These are phyloP conservation scores for Oryzias woworae DNA, from an alignment of 2,113 vertebrate genomes.

Conservation along the genomic window DNA sequence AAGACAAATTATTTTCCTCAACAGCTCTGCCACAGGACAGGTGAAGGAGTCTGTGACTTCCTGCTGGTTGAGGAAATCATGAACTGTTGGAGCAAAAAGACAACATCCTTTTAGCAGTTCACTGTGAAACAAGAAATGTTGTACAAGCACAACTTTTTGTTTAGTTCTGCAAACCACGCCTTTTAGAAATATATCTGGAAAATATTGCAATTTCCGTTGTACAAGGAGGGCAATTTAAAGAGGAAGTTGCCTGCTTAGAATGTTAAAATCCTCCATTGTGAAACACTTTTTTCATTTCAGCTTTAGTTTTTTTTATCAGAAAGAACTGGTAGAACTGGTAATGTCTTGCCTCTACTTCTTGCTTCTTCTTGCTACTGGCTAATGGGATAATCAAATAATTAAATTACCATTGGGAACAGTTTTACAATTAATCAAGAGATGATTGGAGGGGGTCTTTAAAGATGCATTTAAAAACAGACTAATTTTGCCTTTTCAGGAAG, in stretches of 20 bases:
- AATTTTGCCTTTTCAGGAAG: no score
- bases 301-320: constrained; percentile 38
- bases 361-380: no score
- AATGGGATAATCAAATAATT: no score
- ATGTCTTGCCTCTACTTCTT: constrained; percentile 9
- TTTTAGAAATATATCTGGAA: constrained; percentile 51
- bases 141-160: constrained; percentile 11
- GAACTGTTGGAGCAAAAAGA: constrained; percentile 16
- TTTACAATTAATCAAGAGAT: no score
- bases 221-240: constrained; percentile 24
- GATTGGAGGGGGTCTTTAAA: no score
- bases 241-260: constrained; percentile 23
- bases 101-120: constrained; percentile 38
- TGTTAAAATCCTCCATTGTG: constrained; percentile 14
- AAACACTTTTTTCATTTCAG: constrained; percentile 16
- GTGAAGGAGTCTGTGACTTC: constrained; percentile 40
- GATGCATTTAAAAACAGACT: no score
- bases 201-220: constrained; percentile 37
- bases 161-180: constrained; percentile 29
- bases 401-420: no score
- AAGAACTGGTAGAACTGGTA: constrained; percentile 1
- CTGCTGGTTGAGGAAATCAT: constrained; percentile 32
- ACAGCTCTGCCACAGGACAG: constrained; percentile 43
- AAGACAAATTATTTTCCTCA: constrained; percentile 52
- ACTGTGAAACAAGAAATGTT: constrained; percentile 46